Base-by-base conservation (phyloP, 1,140 invertebrate genomes). In the Brachionus plicatilis region DNA sequence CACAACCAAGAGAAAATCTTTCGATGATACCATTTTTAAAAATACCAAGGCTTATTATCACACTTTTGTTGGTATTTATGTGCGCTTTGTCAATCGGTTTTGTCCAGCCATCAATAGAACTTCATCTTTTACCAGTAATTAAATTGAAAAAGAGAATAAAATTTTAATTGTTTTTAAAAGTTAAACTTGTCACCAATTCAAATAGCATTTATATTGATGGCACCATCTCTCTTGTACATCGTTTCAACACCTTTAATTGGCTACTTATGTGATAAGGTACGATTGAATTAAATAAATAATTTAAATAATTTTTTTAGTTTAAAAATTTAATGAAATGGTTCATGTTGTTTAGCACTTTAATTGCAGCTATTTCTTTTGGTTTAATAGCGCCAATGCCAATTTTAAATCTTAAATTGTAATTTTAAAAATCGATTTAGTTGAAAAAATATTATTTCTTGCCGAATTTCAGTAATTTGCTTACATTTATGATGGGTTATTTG, bases 171-270 rank as follows among this genome's bases (percentile, higher is more conserved):
- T 80, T 75, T 68, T 29, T n/a, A 14, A n/a, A 50, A 82, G 79
- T 24, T 82, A 5, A 12, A 60, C 8, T 37, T 82, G 14, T 65
- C 17, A n/a, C 79, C 79, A 43, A 27, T 82, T 14, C 79, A 82
- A 68, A 43, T 82, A 11, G 79, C 37, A 9, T 20, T 65, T 45
- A 82, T 82, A 6, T 12, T 82, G 20, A 65, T 82, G 53, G 20
- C 33, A 29, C 79, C 79, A 27, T 60, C 79, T 0, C 12, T 82
- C 2, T 47, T 82, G 9, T 82, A 82, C 27, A 82, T 60, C n/a
- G 11, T 82, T 24, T 41, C 79, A 27, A 65, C 79, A 12, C 79
- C 79, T n/a, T 33, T 82, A 82, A 43, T 82, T 45, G 79, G 79
- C 0, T 65, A 24, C 33, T 5, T 82, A 37, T 60, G 53, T 47